Base-by-base conservation (phyloP, 2,888 invertebrate species). In the Eustalomyia histrio region DNA sequence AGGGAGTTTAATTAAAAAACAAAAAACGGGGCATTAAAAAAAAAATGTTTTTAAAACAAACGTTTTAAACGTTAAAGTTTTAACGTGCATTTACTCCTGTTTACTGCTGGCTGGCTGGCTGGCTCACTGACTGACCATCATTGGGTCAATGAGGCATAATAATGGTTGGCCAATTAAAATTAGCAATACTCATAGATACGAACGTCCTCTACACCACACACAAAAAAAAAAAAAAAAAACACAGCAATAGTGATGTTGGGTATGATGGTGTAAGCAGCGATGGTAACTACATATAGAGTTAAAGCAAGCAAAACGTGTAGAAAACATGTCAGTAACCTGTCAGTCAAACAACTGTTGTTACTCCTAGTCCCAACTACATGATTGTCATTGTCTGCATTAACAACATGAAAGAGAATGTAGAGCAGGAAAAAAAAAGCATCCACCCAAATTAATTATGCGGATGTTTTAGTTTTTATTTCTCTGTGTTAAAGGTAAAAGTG, bases 131-230 rank as follows among this genome's bases (percentile, higher is more conserved):
- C 29, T 68, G 73, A 52, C 78, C 67, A 69, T 35, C 64, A 68
- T 43, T 57, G 8, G 35, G 52, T 68, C 73, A 79, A 68, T 79
- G 73, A 74, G 79, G 55, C 73, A 57, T 79, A 64, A 43, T 64
- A 79, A 73, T 79, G 63, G 55, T 61, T 61, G 78, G 63, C 68
- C 73, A 63, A 79, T 72, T 78, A 67, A 61, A 73, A 67, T 72
- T 64, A 58, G 47, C 50, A 35, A 33, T 53, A 57, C 55, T n/a
- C 43, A n/a, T 47, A 4, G 43, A 8, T 39, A 39, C 10, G 6
- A 39, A 39, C 10, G 10, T 47, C 43, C 43, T n/a, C n/a, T 43
- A 14, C 43, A 5, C n/a, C n/a, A n/a, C n/a, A n/a, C n/a, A n/a
- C n/a, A n/a, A n/a, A n/a, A n/a, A n/a, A n/a, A n/a, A n/a, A n/a